phyloP scores from a whole-genome alignment of 1,140 invertebrate species.

The Cyclargus thomasi region DNA sequence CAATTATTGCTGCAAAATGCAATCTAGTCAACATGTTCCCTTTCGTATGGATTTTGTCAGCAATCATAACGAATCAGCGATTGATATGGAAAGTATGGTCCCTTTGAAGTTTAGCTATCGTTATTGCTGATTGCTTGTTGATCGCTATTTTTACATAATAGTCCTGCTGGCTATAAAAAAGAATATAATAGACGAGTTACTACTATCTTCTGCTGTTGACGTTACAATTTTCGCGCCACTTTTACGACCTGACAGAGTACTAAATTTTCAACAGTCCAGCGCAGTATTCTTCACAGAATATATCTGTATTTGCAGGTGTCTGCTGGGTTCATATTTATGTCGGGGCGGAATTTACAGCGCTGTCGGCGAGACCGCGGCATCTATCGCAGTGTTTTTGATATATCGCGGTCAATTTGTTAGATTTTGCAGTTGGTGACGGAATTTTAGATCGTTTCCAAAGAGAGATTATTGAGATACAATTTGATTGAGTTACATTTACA shows the following conservation, averaged over 20 bases:
- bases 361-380: background rate
- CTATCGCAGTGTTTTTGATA: background rate
- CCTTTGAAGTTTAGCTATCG: too few relatives aligned
- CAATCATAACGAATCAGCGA: too few relatives aligned
- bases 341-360: background rate
- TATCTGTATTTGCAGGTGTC: background rate
- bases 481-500: too few relatives aligned
- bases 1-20: too few relatives aligned
- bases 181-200: too few relatives aligned
- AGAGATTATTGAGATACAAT: background rate
- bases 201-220: background rate
- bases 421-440: background rate
- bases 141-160: too few relatives aligned
- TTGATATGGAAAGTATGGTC: too few relatives aligned
- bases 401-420: background rate
- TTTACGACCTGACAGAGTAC: background rate
- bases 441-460: background rate
- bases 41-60: too few relatives aligned
- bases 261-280: background rate
- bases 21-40: too few relatives aligned
- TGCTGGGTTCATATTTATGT: background rate
- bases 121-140: too few relatives aligned
- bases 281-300: background rate
- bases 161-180: too few relatives aligned
- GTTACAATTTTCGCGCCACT: background rate